Evolutionary conservation across 2,888 invertebrate genomes (phyloP).

Genomic region (Plagodis pulveraria): DNA sequence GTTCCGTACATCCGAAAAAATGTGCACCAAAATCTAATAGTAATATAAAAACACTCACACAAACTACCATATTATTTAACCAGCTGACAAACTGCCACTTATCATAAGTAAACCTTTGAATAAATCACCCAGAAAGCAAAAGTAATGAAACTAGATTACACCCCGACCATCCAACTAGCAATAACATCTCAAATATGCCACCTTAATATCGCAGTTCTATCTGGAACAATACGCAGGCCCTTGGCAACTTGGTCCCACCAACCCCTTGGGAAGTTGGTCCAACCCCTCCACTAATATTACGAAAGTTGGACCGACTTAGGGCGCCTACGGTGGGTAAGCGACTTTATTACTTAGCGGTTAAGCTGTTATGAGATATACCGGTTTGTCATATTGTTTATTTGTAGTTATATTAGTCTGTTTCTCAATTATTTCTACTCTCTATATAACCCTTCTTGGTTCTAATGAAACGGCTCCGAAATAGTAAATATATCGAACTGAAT

Average conservation of each 20-base stretch:
- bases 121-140: conserved; percentile 32
- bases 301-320: conserved; percentile 27
- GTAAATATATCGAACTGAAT: too few species aligned
- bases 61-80: conserved; percentile 2
- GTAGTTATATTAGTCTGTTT: neutral
- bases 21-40: neutral
- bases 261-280: conserved; percentile 52
- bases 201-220: conserved; percentile 40
- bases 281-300: conserved; percentile 68
- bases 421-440: too few species aligned
- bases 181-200: conserved; percentile 37
- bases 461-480: too few species aligned
- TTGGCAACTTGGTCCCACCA: conserved; percentile 30
- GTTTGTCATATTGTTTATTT: conserved; percentile 21
- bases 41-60: too few species aligned
- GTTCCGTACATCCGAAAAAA: neutral
- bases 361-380: conserved; percentile 17
- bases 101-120: conserved; percentile 17
- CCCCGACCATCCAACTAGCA: conserved; percentile 36
- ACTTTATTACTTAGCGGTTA: conserved; percentile 29
- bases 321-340: conserved; percentile 14
- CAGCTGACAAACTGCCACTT: conserved; percentile 4
- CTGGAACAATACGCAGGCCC: conserved; percentile 41
- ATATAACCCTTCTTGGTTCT: too few species aligned
- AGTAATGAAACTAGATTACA: conserved; percentile 29